Percentiles rank a stretch among this genome's conserved stretches.
Evolutionary conservation across 2,113 vertebrate genomes (phyloP).

Genomic region (Rhabdornis inornatus): DNA sequence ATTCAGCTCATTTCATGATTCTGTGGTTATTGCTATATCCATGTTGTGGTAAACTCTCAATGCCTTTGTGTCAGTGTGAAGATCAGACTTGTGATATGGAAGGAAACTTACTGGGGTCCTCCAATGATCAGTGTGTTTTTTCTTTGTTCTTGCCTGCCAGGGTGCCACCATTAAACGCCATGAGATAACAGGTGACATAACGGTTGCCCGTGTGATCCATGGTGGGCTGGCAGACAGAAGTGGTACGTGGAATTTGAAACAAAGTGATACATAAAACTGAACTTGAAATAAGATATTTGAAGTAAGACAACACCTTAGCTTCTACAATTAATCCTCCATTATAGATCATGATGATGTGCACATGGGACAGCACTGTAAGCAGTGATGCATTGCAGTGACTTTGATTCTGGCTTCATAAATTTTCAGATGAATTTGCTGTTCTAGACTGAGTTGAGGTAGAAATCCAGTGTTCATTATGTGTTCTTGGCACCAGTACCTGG

Average conservation of each 20-base stretch:
- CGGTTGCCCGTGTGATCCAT: conserved; percentile 90
- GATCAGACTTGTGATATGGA: background rate
- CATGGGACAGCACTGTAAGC: background rate
- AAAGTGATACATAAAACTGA: background rate
- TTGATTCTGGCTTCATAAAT: background rate
- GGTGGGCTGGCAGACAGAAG: conserved; percentile 93
- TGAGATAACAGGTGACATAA: conserved; percentile 89
- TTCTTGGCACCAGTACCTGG: background rate
- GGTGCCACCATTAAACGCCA: conserved; percentile 96
- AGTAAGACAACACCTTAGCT: background rate
- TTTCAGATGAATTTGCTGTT: background rate
- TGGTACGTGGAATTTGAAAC: conserved; percentile 74
- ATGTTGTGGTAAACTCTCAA: background rate
- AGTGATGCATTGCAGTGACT: background rate
- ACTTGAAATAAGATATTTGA: background rate
- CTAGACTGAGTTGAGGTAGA: background rate
- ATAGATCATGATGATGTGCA: background rate
- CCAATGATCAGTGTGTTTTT: background rate
- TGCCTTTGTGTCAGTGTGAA: background rate
- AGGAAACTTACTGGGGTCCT: background rate
- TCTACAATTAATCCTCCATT: background rate
- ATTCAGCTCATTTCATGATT: background rate
- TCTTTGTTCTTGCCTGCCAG: conserved; percentile 64
- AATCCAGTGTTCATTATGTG: background rate
- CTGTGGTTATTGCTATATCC: background rate